These are phyloP conservation scores for Paramacrobiotus metropolitanus DNA, from an alignment of 1,140 invertebrate species.

Conservation along the genomic window DNA sequence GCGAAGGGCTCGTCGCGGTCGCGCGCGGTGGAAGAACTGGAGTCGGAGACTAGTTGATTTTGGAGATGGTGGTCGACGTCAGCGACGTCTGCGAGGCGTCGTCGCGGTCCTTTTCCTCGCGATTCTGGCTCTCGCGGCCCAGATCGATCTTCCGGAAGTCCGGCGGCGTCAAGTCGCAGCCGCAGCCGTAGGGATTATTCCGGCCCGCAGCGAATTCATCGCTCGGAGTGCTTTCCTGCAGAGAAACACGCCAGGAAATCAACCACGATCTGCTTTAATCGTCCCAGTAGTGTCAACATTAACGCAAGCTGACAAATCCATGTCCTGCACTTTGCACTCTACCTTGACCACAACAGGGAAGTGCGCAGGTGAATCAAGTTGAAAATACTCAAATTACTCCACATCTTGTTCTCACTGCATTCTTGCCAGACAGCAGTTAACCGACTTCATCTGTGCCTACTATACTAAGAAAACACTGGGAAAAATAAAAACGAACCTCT, in stretches of 20 bases:
- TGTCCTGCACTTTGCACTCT: constrained; percentile 3
- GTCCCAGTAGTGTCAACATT: too few species aligned
- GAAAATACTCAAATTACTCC: too few species aligned
- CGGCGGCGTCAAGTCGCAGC: not conserved
- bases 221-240: constrained; percentile 9
- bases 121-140: not conserved
- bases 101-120: not conserved
- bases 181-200: not conserved
- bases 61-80: not conserved
- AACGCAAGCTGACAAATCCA: constrained; percentile 9
- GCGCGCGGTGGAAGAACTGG: not conserved
- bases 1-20: not conserved
- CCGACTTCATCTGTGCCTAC: too few species aligned
- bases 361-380: constrained; percentile 6
- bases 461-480: too few species aligned
- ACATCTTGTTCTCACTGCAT: too few species aligned
- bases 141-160: not conserved
- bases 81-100: not conserved
- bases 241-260: constrained; percentile 7
- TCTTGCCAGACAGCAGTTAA: not conserved
- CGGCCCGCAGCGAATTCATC: constrained; percentile 6
- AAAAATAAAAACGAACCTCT: too few species aligned
- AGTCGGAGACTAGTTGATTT: not conserved
- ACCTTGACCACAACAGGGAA: not conserved
- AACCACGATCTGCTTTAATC: constrained; percentile 2